Conservation (phyloP, 2,113 vertebrate species). For the Dicrurus megarhynchus region DNA sequence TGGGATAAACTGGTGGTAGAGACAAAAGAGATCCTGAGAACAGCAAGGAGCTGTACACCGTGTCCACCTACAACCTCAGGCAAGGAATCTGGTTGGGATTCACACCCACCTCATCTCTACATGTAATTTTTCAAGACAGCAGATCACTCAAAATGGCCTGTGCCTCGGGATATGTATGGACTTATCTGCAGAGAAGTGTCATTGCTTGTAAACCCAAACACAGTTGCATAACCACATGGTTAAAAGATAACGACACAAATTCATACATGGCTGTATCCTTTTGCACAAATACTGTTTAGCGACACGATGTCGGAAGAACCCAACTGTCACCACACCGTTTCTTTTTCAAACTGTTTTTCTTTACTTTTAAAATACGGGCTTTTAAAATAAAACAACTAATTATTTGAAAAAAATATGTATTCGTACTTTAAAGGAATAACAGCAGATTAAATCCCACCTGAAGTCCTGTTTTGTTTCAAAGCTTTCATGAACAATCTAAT, state of each 20-base stretch:
- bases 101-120: neutral
- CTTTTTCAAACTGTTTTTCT: neutral
- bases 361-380: neutral
- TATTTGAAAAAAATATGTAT: neutral
- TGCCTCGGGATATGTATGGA: neutral
- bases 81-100: neutral
- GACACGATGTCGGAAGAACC: neutral
- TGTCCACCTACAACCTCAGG: neutral
- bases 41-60: neutral
- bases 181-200: slow-evolving; percentile 1
- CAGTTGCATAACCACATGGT: slow-evolving; percentile 3
- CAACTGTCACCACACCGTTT: neutral
- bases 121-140: neutral
- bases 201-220: neutral
- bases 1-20: neutral
- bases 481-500: neutral
- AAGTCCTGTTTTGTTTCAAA: neutral
- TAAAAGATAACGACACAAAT: neutral
- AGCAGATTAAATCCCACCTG: neutral
- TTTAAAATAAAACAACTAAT: neutral
- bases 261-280: neutral
- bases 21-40: neutral
- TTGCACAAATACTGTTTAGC: neutral
- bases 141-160: neutral
- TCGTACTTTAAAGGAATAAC: neutral